Evolutionary conservation across 2,888 invertebrate genomes (phyloP), one percentile per base, ranked within the genome.

Genomic region (Bibio marci): DNA sequence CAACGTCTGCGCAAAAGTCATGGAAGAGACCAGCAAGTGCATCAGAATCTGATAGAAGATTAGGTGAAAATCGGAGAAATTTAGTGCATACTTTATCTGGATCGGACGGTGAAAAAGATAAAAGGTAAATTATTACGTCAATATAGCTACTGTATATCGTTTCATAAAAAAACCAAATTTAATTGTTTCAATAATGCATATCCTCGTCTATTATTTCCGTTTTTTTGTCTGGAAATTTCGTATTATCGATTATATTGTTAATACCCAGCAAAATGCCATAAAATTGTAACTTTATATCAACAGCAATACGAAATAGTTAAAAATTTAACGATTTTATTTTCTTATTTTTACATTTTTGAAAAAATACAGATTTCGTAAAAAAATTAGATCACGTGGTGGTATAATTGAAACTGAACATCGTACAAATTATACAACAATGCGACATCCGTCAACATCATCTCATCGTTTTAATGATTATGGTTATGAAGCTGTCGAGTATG

Each of bases 11-110:
- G 1, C 59, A 58, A 40, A 62, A 62, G 36, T 50, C 55, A 28
- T 70, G 69, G 70, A 69, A 69, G 48, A 57, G 71, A 33, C 71
- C 71, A 2, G 65, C 67, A 13, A 71, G 71, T 50, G 70, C 70
- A 2, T 66, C 70, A 0, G 71, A 71, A 49, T 67, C 67, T 51
- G 64, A 70, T 19, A 57, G 69, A 30, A 41, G 58, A 34, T 15
- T 42, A 19, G 58, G 54, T 1, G 60, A 59, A 44, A 57, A 53
- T 42, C 50, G 59, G 4, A 47, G 59, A 3, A 49, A 46, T 2
- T 41, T 57, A 36, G 50, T 46, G 4, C 59, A 59, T 43, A 56
- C 51, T 25, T 56, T 60, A 18, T 58, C 69, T 8, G 66, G 65
- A 15, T 69, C 65, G 35, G 70, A 71, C 52, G 66, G 68, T 2